These are phyloP conservation scores for Apodemia duryi DNA, from an alignment of 2,888 invertebrate genomes.

Conservation along the genomic window DNA sequence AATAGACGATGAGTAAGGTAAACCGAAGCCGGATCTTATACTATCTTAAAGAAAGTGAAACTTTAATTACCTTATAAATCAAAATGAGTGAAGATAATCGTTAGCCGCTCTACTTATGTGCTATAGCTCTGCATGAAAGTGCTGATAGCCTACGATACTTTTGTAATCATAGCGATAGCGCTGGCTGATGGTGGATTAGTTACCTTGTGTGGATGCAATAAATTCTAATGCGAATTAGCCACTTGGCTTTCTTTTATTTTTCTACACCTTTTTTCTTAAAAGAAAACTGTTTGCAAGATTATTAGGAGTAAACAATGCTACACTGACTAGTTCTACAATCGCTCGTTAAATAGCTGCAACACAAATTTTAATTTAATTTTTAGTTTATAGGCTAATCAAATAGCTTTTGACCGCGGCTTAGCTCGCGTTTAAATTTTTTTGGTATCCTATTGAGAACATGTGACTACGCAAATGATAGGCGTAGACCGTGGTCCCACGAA, in stretches of 20 bases:
- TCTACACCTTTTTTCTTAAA: not conserved
- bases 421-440: no score
- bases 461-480: no score
- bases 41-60: constrained; percentile 57
- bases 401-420: no score
- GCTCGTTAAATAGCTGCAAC: no score
- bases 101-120: constrained; percentile 75
- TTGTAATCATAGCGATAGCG: not conserved
- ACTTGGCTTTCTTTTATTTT: not conserved
- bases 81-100: constrained; percentile 72
- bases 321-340: no score
- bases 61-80: constrained; percentile 70
- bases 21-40: not conserved
- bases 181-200: not conserved
- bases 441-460: no score
- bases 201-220: constrained; percentile 2
- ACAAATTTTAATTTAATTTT: no score
- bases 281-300: not conserved
- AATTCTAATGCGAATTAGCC: not conserved
- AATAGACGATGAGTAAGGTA: not conserved
- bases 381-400: no score
- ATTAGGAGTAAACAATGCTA: not conserved
- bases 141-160: not conserved
- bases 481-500: no score
- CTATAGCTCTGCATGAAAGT: constrained; percentile 52